phyloP scores from a whole-genome alignment of 2,888 invertebrate species.

The Callimorpha dominula region DNA sequence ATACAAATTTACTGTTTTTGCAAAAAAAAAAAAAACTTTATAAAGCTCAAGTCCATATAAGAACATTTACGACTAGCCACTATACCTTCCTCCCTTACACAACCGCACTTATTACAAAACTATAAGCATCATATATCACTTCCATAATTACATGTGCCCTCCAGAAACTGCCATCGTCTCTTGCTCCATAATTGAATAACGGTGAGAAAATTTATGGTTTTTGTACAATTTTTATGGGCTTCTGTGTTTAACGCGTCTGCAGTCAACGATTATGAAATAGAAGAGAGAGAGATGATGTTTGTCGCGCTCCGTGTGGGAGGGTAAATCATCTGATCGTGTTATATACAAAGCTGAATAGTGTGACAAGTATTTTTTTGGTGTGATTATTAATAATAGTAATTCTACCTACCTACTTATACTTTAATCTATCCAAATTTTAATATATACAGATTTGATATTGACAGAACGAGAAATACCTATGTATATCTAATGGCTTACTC shows the following conservation, averaged over 20 bases:
- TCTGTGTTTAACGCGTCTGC: constrained; percentile 82
- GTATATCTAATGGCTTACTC: no score
- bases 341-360: constrained; percentile 29
- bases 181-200: constrained; percentile 73
- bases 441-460: no score
- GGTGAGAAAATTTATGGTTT: constrained; percentile 77
- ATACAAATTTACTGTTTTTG: no score
- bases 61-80: neutral
- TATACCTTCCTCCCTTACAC: neutral
- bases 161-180: constrained; percentile 32
- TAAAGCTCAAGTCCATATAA: neutral
- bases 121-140: constrained; percentile 36
- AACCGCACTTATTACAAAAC: constrained; percentile 36
- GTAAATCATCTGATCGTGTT: constrained; percentile 47
- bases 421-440: no score
- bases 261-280: constrained; percentile 77
- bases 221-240: constrained; percentile 80
- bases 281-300: constrained; percentile 73
- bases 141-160: constrained; percentile 50
- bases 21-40: no score
- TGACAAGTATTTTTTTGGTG: constrained; percentile 30
- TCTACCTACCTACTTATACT: no score
- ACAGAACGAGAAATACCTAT: no score
- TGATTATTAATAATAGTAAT: constrained; percentile 8
- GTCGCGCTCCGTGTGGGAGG: constrained; percentile 64